Conservation (phyloP, 2,888 invertebrate species). For the Hydropsyche betteni region DNA sequence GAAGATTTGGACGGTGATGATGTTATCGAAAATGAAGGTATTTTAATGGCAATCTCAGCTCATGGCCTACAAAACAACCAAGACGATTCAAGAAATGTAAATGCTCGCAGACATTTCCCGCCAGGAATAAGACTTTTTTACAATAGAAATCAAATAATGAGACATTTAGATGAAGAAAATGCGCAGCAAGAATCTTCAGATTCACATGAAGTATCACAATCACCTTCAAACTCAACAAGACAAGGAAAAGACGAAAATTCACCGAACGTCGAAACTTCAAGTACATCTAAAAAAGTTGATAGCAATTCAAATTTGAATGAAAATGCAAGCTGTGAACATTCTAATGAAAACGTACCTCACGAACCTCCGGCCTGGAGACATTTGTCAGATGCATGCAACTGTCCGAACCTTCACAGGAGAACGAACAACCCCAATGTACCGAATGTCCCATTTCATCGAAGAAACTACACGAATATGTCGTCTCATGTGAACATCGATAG, state of each 20-base stretch:
- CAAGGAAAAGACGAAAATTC: too few relatives aligned
- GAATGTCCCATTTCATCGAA: constrained; percentile 44
- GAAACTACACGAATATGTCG: constrained; percentile 33
- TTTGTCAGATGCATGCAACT: constrained; percentile 42
- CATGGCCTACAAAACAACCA: constrained; percentile 70
- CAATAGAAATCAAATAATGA: too few relatives aligned
- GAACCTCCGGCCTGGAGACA: constrained; percentile 24
- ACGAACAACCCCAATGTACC: constrained; percentile 10
- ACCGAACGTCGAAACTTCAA: too few relatives aligned
- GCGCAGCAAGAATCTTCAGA: too few relatives aligned
- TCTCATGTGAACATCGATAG: constrained; percentile 38
- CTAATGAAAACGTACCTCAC: background rate
- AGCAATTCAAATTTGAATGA: background rate
- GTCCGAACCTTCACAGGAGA: constrained; percentile 34
- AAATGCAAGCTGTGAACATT: too few relatives aligned
- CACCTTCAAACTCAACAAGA: too few relatives aligned
- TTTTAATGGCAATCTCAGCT: constrained; percentile 77
- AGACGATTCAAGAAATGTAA: constrained; percentile 54
- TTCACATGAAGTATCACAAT: too few relatives aligned
- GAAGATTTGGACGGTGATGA: constrained; percentile 67
- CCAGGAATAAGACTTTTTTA: background rate
- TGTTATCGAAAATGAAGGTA: constrained; percentile 75
- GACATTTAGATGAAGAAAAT: too few relatives aligned
- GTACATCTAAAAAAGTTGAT: background rate
- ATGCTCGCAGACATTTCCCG: background rate